phyloP scores from a whole-genome alignment of 2,113 vertebrate genomes.

The Eublepharis macularius region DNA sequence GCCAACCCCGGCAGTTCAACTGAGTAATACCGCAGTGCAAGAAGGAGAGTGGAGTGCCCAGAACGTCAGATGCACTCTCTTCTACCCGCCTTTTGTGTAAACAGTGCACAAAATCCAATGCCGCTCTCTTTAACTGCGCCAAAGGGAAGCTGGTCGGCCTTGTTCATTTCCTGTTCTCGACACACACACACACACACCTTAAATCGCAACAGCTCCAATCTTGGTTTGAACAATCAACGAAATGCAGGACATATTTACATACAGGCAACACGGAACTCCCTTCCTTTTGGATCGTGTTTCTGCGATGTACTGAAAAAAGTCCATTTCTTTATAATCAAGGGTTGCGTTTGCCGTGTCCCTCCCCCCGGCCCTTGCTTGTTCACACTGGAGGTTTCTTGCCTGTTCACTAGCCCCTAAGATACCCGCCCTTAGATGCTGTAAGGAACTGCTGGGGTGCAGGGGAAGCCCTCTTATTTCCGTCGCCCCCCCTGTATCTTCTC shows the following conservation, averaged over 20 bases:
- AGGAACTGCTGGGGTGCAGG: background rate
- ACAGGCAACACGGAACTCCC: too few species aligned
- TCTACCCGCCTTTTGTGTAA: slow-evolving; percentile 78
- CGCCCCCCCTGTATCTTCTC: background rate
- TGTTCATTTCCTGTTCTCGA: background rate
- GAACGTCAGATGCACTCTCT: slow-evolving; percentile 48
- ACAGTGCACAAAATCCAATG: slow-evolving; percentile 72
- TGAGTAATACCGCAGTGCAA: background rate
- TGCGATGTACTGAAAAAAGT: fast-evolving
- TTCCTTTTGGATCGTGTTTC: background rate
- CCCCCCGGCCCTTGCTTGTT: background rate
- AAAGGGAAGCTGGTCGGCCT: slow-evolving; percentile 35
- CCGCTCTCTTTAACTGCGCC: slow-evolving; percentile 42
- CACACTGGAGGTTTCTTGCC: background rate
- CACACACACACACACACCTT: slow-evolving; percentile 29
- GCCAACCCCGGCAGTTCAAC: too few species aligned
- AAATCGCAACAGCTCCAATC: background rate
- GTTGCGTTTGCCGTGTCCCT: background rate
- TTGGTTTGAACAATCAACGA: background rate
- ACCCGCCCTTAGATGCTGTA: background rate
- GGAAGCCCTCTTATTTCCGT: background rate
- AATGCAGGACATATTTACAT: slow-evolving; percentile 5
- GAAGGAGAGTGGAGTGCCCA: background rate
- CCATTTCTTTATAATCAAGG: slow-evolving; percentile 17
- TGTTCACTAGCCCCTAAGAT: background rate